Conservation (phyloP, 2,888 invertebrate genomes). For the Polylopha cassiicola region DNA sequence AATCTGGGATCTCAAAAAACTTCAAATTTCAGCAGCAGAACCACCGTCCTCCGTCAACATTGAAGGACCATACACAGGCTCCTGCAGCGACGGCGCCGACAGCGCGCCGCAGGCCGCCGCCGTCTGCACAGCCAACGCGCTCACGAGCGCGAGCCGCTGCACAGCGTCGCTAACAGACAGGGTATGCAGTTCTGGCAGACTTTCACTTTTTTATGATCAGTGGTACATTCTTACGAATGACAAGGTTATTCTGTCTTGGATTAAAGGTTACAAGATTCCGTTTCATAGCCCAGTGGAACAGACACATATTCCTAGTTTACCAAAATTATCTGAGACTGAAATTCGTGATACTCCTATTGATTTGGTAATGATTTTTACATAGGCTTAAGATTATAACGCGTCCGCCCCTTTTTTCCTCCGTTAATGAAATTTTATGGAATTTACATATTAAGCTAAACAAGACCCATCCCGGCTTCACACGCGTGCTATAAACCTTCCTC, state of each 20-base stretch:
- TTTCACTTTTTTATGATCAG: constrained; percentile 9
- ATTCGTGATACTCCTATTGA: neutral
- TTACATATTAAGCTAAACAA: no score
- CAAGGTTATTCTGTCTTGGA: constrained; percentile 2
- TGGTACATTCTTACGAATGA: constrained; percentile 10
- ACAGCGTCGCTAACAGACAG: constrained; percentile 1
- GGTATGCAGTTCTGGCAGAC: constrained; percentile 4
- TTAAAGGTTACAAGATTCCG: constrained; percentile 8
- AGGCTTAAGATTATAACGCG: no score
- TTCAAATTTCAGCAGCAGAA: neutral
- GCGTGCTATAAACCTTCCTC: no score
- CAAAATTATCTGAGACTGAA: neutral
- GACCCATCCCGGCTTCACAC: no score
- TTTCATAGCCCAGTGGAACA: constrained; percentile 2
- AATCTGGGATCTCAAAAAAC: no score
- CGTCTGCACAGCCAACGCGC: no score
- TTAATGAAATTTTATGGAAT: no score
- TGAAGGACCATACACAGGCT: no score
- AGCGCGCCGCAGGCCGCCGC: neutral
- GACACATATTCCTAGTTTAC: neutral
- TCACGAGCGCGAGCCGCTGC: no score
- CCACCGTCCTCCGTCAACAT: neutral
- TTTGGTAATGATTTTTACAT: no score
- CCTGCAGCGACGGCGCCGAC: neutral
- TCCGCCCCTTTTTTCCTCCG: no score